Base-by-base conservation (phyloP, 2,888 invertebrate species). In the Athalia circularis region DNA sequence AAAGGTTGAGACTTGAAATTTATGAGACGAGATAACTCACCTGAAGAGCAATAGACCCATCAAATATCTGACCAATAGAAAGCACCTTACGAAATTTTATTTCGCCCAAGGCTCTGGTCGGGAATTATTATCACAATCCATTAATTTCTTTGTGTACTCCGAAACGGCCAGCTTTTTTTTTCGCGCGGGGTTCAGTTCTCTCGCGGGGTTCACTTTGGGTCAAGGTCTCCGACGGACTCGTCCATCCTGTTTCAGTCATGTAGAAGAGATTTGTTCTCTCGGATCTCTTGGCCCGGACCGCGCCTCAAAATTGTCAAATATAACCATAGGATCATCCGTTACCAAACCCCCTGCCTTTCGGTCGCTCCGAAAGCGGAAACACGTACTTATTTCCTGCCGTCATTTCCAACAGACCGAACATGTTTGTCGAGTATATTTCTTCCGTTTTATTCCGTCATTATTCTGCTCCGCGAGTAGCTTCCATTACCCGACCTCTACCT, bases 371-470 rank as follows among this genome's bases (percentile, higher is more conserved):
- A 59, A 47, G 59, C 72, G 57, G 57, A 59, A 72, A 45, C 72
- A 72, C 72, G 72, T 72, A 72, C 72, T 57, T 59, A 47, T 59
- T 72, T 72, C 72, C 72, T 57, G 72, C 59, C 59, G 59, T 59
- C 68, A 68, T n/a, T 47, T 57, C 59, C 8, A 59, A 72, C 57
- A n/a, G 4, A 59, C 72, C 47, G 15, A 59, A 15, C 47, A 57
- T 72, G 59, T 72, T 72, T 72, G 72, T 59, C 59, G 72, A 72
- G 57, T 72, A 59, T 47, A 9, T 72, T 47, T 57, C 13, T 50
- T 72, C 5, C 7, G 9, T 59, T 59, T 47, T 45, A n/a, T 57
- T 59, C 47, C 59, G 8, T 59, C 47, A n/a, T 59, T 72, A 8
- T 13, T 70, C 15, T 59, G 45, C 45, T 59, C 47, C 9, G 15